Percentiles rank a stretch among this genome's conserved stretches.
Conservation (phyloP, 2,888 invertebrate species). For the Ochlodes sylvanus region DNA sequence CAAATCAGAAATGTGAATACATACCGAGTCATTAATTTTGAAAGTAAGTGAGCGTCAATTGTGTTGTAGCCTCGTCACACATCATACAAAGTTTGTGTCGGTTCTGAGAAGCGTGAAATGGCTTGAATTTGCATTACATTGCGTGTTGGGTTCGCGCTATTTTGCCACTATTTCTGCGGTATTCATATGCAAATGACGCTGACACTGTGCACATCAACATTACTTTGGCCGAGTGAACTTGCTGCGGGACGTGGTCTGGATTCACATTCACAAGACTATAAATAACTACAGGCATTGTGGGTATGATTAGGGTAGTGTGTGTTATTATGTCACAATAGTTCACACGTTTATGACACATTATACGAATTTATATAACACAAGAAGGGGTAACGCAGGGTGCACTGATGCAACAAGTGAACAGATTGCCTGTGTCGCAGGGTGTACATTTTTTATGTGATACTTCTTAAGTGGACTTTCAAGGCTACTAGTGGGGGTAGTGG, state of each 20-base stretch:
- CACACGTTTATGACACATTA: no score
- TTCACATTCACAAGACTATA: not conserved
- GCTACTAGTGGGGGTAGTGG: no score
- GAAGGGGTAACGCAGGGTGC: no score
- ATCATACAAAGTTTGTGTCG: conserved; percentile 24
- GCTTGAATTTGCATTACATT: conserved; percentile 52
- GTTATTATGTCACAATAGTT: no score
- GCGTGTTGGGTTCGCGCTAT: conserved; percentile 30
- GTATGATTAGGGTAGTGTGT: no score
- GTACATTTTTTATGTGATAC: no score
- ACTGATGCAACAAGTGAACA: no score
- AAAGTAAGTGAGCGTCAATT: conserved; percentile 8
- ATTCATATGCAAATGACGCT: conserved; percentile 38
- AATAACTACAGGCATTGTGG: no score
- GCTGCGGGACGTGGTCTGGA: not conserved
- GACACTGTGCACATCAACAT: conserved; percentile 7
- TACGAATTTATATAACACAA: no score
- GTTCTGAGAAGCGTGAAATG: conserved; percentile 48
- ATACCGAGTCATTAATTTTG: not conserved
- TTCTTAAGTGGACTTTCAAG: no score
- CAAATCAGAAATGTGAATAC: no score
- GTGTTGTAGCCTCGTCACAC: conserved; percentile 9
- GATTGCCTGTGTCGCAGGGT: no score
- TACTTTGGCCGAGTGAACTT: not conserved
- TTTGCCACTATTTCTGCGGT: conserved; percentile 31